These are phyloP conservation scores for Augiades crinisus DNA, from an alignment of 2,888 invertebrate species.

Conservation along the genomic window DNA sequence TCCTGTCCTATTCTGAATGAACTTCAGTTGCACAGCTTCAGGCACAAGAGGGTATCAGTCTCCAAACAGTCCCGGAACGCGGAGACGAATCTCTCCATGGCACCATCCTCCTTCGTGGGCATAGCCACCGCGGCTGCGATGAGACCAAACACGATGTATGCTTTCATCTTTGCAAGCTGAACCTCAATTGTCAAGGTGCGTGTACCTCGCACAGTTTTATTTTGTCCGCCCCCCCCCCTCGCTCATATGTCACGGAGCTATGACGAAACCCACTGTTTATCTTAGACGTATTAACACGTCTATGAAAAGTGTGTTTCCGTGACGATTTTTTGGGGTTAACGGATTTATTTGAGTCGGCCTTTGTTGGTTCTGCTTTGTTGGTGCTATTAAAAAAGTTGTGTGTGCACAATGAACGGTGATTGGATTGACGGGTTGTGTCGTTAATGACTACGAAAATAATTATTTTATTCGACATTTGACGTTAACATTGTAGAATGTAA, in stretches of 20 bases:
- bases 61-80: conserved; percentile 85
- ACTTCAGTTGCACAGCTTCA: conserved; percentile 84
- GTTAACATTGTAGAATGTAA: no score
- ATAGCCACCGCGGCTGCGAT: conserved; percentile 57
- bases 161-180: conserved; percentile 67
- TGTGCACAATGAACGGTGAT: background rate
- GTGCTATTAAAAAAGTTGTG: background rate
- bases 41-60: conserved; percentile 85
- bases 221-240: conserved; percentile 64
- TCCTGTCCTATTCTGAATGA: no score
- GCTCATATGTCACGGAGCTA: conserved; percentile 66
- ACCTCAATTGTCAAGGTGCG: conserved; percentile 68
- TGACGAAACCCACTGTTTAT: conserved; percentile 54
- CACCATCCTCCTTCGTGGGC: conserved; percentile 68
- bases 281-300: conserved; percentile 55
- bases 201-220: conserved; percentile 68
- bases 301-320: conserved; percentile 52
- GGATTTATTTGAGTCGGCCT: conserved; percentile 4
- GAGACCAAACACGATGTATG: conserved; percentile 56
- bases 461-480: no score
- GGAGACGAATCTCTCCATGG: conserved; percentile 62
- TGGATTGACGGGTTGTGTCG: no score
- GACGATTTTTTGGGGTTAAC: conserved; percentile 40
- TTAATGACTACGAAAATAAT: no score
- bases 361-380: background rate